Conservation (phyloP, 35 echinoderm and acorn worm genomes). For the Eucidaris tribuloides region DNA sequence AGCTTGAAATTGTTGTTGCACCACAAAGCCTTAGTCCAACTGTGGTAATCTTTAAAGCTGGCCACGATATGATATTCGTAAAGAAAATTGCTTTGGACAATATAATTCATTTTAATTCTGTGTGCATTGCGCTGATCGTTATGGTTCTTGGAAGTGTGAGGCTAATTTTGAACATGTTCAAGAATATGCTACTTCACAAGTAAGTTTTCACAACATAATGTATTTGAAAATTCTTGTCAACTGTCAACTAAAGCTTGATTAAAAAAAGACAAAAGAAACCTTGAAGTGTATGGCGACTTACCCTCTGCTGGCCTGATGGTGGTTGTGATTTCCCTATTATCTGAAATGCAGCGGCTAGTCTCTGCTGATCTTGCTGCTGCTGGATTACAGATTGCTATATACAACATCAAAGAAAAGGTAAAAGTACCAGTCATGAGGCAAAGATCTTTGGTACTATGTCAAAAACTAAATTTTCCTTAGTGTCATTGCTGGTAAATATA, state of each 20-base stretch:
- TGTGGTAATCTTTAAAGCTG: no score
- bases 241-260: not conserved
- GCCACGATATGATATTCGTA: no score
- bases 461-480: not conserved
- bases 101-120: no score
- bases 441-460: not conserved
- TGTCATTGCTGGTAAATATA: not conserved
- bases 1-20: no score
- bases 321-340: not conserved
- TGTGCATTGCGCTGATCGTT: no score
- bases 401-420: not conserved
- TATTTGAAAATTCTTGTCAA: not conserved
- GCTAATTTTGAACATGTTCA: not conserved
- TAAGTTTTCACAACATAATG: not conserved
- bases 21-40: no score
- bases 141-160: not conserved
- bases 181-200: not conserved
- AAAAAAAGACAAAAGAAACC: not conserved
- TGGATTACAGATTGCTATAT: not conserved
- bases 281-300: no score
- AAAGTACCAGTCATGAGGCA: not conserved
- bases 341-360: not conserved
- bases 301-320: not conserved
- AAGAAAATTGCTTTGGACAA: no score
- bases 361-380: not conserved